These are phyloP conservation scores for Dynastes maya DNA, from an alignment of 2,888 invertebrate species.

Conservation along the genomic window DNA sequence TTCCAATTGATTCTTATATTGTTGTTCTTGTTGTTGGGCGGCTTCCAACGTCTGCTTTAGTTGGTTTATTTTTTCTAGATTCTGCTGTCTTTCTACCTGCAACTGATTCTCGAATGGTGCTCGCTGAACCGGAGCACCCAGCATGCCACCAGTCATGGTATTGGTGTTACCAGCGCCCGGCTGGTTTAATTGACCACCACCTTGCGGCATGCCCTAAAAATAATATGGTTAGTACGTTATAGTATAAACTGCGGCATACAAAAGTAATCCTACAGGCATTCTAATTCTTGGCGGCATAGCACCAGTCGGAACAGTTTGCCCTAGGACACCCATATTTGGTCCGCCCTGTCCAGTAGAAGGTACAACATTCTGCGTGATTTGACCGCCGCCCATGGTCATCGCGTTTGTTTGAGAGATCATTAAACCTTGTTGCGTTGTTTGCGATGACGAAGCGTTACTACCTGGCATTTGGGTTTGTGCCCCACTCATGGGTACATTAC, in stretches of 20 bases:
- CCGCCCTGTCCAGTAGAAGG: constrained; percentile 65
- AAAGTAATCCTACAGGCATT: constrained; percentile 60
- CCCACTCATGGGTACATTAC: constrained; percentile 61
- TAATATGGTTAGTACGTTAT: constrained; percentile 29
- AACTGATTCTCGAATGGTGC: constrained; percentile 73
- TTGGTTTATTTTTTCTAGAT: constrained; percentile 84
- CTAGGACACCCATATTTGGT: constrained; percentile 62
- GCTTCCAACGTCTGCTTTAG: constrained; percentile 85
- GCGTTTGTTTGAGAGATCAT: constrained; percentile 73
- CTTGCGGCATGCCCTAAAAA: constrained; percentile 59
- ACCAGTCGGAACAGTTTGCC: constrained; percentile 66
- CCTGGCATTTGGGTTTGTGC: constrained; percentile 65
- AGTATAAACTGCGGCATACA: constrained; percentile 1
- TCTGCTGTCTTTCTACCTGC: constrained; percentile 84
- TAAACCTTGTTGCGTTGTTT: constrained; percentile 66
- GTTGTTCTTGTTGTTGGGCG: constrained; percentile 84
- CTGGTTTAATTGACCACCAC: constrained; percentile 60
- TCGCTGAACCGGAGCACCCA: constrained; percentile 64
- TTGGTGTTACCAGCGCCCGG: constrained; percentile 55
- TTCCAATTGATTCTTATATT: constrained; percentile 85
- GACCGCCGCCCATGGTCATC: constrained; percentile 76
- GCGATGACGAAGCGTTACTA: constrained; percentile 61
- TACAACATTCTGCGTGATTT: constrained; percentile 74
- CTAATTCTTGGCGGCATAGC: constrained; percentile 66
- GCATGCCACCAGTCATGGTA: constrained; percentile 60